phyloP scores from a whole-genome alignment of 2,888 invertebrate species.

The Hyposoter didymator region DNA sequence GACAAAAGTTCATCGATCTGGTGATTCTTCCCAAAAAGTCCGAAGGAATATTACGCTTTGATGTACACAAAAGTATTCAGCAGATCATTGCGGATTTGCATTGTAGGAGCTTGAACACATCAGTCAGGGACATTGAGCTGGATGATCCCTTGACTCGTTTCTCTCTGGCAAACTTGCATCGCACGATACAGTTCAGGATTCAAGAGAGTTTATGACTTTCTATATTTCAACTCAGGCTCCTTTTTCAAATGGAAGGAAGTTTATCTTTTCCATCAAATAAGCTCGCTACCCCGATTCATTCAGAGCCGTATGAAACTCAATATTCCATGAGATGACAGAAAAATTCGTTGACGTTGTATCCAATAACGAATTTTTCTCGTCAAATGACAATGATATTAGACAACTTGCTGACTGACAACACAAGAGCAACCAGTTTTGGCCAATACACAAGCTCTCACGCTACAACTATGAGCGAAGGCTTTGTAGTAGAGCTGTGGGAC shows the following conservation, averaged over 20 bases:
- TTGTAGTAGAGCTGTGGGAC: conserved; percentile 61
- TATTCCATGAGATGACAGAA: background rate
- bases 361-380: conserved; percentile 19
- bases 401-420: conserved; percentile 76
- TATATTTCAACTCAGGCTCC: background rate
- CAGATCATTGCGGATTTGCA: background rate
- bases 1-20: background rate
- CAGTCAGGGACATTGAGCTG: background rate
- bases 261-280: background rate
- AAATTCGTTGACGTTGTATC: background rate
- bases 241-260: background rate
- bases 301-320: background rate
- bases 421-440: conserved; percentile 55
- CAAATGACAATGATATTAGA: conserved; percentile 77
- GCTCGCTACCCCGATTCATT: background rate
- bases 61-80: conserved; percentile 10
- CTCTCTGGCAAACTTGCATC: conserved; percentile 7
- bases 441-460: conserved; percentile 67
- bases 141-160: conserved; percentile 14
- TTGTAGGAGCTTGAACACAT: background rate
- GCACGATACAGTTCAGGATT: conserved; percentile 21
- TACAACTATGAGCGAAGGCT: conserved; percentile 42
- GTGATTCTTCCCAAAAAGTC: background rate
- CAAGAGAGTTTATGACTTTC: conserved; percentile 39
- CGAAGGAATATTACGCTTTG: background rate